Percentiles rank a stretch among this genome's conserved stretches.
phyloP scores from a whole-genome alignment of 2,797 vertebrate genomes.

The Molossus molossus region DNA sequence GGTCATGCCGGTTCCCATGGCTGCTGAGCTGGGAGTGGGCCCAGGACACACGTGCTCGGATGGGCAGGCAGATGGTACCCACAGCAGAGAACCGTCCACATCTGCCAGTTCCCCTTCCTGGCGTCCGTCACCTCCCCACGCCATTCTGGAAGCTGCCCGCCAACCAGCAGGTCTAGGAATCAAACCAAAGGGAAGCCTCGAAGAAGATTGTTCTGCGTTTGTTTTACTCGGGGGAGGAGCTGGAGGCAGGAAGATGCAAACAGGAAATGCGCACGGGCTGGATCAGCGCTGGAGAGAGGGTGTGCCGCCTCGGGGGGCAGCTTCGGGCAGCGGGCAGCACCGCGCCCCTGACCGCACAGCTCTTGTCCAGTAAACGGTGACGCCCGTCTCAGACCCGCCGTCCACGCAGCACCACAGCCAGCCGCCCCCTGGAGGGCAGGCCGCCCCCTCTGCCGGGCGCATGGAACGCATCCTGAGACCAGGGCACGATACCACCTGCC shows the following conservation, averaged over 20 bases:
- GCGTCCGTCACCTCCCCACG: not conserved
- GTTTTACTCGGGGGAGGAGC: constrained; percentile 62
- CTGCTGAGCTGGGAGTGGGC: not conserved
- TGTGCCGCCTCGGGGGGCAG: not conserved
- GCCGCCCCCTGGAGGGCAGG: not conserved
- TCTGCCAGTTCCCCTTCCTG: not conserved
- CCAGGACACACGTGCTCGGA: not conserved
- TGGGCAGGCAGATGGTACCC: not conserved
- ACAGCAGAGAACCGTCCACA: not conserved
- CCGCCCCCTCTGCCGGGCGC: not conserved
- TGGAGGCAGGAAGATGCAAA: constrained; percentile 25
- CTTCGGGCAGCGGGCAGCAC: not conserved
- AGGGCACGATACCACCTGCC: not conserved
- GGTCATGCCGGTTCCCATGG: not conserved
- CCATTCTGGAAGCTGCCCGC: constrained; percentile 38
- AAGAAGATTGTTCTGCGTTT: constrained; percentile 1
- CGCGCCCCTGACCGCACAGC: not conserved
- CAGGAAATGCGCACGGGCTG: not conserved
- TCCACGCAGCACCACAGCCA: rapidly evolving
- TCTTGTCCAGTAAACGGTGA: not conserved
- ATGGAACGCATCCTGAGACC: not conserved
- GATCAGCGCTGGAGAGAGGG: not conserved
- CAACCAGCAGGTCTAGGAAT: not conserved
- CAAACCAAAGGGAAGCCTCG: not conserved
- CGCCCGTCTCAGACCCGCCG: not conserved